Evolutionary conservation across 1,140 invertebrate species (phyloP).

Genomic region (Antheraea mylitta): DNA sequence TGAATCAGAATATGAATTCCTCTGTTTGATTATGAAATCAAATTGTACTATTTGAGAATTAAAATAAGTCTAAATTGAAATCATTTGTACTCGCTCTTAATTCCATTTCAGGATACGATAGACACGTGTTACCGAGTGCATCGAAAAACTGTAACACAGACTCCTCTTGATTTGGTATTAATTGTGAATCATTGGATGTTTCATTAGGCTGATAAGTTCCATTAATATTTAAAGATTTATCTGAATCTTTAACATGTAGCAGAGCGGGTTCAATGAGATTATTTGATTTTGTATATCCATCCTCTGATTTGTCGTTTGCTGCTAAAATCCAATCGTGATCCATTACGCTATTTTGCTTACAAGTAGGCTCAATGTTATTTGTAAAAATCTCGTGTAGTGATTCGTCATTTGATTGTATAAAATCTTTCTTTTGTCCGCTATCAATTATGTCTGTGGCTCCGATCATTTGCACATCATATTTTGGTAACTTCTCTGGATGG

Average conservation of each 20-base stretch:
- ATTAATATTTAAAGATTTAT: slow-evolving; percentile 8
- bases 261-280: slow-evolving; percentile 47
- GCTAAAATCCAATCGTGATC: slow-evolving; percentile 34
- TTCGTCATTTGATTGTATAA: slow-evolving; percentile 13
- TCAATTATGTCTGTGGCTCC: slow-evolving; percentile 39
- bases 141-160: slow-evolving; percentile 68
- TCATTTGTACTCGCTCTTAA: slow-evolving; percentile 57
- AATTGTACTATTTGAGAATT: slow-evolving; percentile 48
- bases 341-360: slow-evolving; percentile 31
- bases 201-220: slow-evolving; percentile 18
- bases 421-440: slow-evolving; percentile 17
- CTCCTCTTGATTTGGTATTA: slow-evolving; percentile 37
- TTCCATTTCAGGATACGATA: slow-evolving; percentile 55
- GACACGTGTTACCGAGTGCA: slow-evolving; percentile 50
- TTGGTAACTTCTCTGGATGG: slow-evolving; percentile 59
- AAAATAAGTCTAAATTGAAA: slow-evolving; percentile 66
- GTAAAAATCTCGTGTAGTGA: slow-evolving; percentile 31
- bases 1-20: no score
- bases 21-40: slow-evolving; percentile 30
- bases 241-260: slow-evolving; percentile 43
- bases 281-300: slow-evolving; percentile 47
- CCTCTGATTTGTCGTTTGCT: slow-evolving; percentile 37
- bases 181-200: slow-evolving; percentile 22
- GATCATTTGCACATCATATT: slow-evolving; percentile 58
- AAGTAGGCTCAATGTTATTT: slow-evolving; percentile 28